Conservation (phyloP, 1,140 invertebrate genomes). For the Parapsyche elsis region DNA sequence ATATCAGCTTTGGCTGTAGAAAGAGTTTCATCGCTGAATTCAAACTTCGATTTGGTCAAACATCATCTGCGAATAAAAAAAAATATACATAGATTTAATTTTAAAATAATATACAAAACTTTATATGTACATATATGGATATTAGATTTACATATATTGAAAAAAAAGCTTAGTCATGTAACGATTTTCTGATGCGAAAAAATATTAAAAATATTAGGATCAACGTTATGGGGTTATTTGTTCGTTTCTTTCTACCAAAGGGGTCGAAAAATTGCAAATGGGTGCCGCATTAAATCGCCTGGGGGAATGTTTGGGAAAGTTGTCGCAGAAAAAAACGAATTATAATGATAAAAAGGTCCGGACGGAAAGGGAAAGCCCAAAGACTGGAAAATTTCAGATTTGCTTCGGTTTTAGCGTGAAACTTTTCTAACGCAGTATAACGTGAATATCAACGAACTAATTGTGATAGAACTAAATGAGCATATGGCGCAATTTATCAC, state of each 20-base stretch:
- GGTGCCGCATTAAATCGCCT: constrained; percentile 7
- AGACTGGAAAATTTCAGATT: constrained; percentile 8
- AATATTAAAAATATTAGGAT: neutral
- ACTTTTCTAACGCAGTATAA: too few species aligned
- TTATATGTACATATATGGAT: too few species aligned
- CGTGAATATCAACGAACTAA: too few species aligned
- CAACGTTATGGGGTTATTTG: neutral
- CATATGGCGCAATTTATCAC: too few species aligned
- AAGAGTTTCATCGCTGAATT: too few species aligned
- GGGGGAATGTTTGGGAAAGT: neutral
- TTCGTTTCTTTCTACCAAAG: neutral
- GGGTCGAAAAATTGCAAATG: constrained; percentile 18
- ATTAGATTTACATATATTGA: too few species aligned
- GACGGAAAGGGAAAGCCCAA: neutral
- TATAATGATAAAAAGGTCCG: constrained; percentile 19
- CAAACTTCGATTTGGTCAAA: too few species aligned
- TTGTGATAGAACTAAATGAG: too few species aligned
- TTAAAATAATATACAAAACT: too few species aligned
- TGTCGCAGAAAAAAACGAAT: constrained; percentile 6
- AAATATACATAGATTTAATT: too few species aligned
- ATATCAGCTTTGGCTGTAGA: too few species aligned
- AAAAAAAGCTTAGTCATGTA: neutral
- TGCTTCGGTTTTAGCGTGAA: neutral
- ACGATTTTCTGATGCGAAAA: neutral
- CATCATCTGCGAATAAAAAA: too few species aligned